Base-by-base conservation (phyloP, 1,140 invertebrate genomes). In the Rhyzopertha dominica region DNA sequence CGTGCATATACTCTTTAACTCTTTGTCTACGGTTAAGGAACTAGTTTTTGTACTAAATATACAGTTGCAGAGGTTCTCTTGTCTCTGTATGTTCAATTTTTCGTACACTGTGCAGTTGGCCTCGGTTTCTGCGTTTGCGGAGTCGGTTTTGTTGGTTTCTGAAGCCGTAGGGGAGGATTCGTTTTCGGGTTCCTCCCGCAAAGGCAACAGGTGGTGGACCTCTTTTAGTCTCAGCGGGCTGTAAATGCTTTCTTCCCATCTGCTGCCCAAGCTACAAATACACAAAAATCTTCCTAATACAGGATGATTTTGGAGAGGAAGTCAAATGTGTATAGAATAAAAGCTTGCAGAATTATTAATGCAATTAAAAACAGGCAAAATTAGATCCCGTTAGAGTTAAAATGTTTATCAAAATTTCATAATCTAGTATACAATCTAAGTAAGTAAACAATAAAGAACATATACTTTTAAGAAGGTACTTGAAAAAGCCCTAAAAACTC, bases 221-320 rank as follows among this genome's bases (percentile, higher is more conserved):
- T 61, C 59, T 25, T 52, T 41, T 25, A 66, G 42, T n/a, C 43
- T 39, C 42, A 58, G 39, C 3, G 44, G 22, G 20, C 44, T 48
- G 31, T 50, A 64, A n/a, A 62, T 40, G 20, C 61, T 55, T 52
- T 64, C 60, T 36, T 59, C 51, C 64, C 64, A 66, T 16, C 46
- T 46, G 38, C 47, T 46, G 13, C 62, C 60, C 45, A 66, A 58
- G 32, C 64, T 64, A 44, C 23, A 50, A 43, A 29, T 36, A n/a
- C n/a, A n/a, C n/a, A n/a, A n/a, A n/a, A n/a, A n/a, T n/a, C n/a
- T n/a, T n/a, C n/a, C n/a, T n/a, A n/a, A n/a, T n/a, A n/a, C n/a
- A n/a, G n/a, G n/a, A n/a, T n/a, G n/a, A n/a, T n/a, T n/a, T n/a
- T n/a, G n/a, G n/a, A n/a, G n/a, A n/a, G n/a, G n/a, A n/a, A n/a